Evolutionary conservation across 2,797 vertebrate species (phyloP).

Genomic region (Mycteria americana): DNA sequence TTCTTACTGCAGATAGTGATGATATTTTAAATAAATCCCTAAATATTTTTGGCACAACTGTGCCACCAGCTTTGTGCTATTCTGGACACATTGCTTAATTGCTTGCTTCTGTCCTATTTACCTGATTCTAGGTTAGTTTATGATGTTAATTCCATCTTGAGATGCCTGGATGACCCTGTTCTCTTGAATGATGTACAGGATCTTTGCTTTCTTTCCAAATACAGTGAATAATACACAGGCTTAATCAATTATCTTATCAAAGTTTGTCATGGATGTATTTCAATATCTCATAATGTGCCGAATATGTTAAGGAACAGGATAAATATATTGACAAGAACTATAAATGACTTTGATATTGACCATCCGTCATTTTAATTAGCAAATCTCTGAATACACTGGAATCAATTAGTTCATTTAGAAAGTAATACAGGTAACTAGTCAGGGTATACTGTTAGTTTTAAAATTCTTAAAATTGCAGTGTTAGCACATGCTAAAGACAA

Average conservation of each 20-base stretch:
- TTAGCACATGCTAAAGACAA: constrained; percentile 7
- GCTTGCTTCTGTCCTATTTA: neutral
- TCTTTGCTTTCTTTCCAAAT: neutral
- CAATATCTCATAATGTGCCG: neutral
- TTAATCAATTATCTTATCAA: neutral
- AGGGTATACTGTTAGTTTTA: neutral
- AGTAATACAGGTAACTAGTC: neutral
- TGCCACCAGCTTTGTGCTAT: neutral
- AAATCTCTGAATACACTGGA: neutral
- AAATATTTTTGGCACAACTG: neutral
- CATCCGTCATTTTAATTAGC: neutral
- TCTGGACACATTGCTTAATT: neutral
- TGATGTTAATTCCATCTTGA: neutral
- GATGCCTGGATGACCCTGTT: neutral
- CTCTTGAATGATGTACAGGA: neutral
- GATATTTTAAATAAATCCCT: neutral
- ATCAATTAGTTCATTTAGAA: neutral
- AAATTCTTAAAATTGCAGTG: neutral
- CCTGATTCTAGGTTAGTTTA: neutral
- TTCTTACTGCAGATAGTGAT: neutral
- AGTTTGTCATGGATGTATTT: neutral
- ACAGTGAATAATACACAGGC: neutral
- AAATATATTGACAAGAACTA: neutral
- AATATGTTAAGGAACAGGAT: neutral
- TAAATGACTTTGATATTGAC: neutral